Evolutionary conservation across 2,888 invertebrate genomes (phyloP).

Genomic region (Gortyna flavago): DNA sequence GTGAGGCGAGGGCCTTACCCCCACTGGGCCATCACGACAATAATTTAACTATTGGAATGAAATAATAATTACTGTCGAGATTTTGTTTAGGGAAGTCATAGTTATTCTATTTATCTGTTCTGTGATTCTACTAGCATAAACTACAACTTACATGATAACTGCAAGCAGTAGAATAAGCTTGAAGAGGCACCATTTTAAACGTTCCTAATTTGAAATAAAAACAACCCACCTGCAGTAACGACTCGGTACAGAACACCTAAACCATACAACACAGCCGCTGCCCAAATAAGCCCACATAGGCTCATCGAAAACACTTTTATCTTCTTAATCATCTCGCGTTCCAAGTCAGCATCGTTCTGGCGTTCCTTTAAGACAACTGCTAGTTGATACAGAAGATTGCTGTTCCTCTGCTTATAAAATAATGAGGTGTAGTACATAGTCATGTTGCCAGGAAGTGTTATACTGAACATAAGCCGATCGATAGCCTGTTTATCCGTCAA

Average conservation of each 20-base stretch:
- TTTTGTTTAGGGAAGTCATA: background rate
- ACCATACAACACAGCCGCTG: constrained; percentile 1
- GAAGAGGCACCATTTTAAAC: background rate
- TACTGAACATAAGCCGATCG: constrained; percentile 14
- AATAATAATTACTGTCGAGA: background rate
- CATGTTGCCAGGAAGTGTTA: constrained; percentile 27
- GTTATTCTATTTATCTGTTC: too few relatives aligned
- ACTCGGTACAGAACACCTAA: constrained; percentile 17
- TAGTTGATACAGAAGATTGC: constrained; percentile 53
- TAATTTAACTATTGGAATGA: background rate
- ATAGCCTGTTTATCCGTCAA: constrained; percentile 19
- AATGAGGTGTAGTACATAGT: constrained; percentile 18
- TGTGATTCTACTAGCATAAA: background rate
- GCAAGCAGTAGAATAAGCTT: too few relatives aligned
- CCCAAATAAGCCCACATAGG: background rate
- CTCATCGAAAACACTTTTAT: constrained; percentile 45
- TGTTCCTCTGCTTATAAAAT: constrained; percentile 47
- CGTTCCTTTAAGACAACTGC: constrained; percentile 50
- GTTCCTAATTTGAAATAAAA: too few relatives aligned
- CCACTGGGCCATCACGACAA: background rate
- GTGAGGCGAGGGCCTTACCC: too few relatives aligned
- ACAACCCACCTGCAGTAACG: constrained; percentile 24
- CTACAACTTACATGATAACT: too few relatives aligned
- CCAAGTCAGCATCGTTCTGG: constrained; percentile 53
- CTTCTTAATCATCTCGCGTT: constrained; percentile 56